Conservation (phyloP, 2,888 invertebrate species). For the Linhomoeus sp. region DNA sequence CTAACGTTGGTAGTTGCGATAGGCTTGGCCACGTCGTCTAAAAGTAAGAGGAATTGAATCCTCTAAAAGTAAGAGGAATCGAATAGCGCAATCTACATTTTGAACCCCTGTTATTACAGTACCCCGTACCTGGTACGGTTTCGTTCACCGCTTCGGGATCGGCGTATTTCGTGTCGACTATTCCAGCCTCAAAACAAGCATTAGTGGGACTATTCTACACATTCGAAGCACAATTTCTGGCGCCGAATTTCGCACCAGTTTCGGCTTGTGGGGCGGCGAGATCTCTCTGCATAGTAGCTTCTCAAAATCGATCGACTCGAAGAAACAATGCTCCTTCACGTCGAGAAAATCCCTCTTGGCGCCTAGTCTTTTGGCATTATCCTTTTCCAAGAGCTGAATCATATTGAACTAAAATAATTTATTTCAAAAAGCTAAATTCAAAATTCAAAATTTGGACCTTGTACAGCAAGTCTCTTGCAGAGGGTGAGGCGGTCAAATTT, state of each 20-base stretch:
- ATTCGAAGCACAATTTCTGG: conserved; percentile 14
- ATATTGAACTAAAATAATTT: too few species aligned
- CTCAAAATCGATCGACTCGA: conserved; percentile 38
- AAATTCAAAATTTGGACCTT: conserved; percentile 23
- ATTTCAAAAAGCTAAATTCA: too few species aligned
- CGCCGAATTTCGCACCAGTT: too few species aligned
- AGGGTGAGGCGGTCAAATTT: conserved; percentile 30
- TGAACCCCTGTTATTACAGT: too few species aligned
- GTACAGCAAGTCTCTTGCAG: conserved; percentile 32
- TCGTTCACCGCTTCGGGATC: conserved; percentile 38
- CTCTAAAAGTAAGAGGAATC: too few species aligned
- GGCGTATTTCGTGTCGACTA: conserved; percentile 36
- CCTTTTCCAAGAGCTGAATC: conserved; percentile 41
- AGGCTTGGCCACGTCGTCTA: too few species aligned
- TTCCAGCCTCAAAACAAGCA: conserved; percentile 29
- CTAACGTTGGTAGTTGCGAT: too few species aligned
- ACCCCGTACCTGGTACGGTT: conserved; percentile 33
- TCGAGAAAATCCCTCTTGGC: conserved; percentile 37
- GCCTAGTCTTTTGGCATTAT: conserved; percentile 37
- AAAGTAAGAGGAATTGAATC: too few species aligned
- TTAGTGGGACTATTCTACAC: background rate
- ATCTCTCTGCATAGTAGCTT: conserved; percentile 35
- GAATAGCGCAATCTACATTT: too few species aligned
- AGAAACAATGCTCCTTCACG: conserved; percentile 38
- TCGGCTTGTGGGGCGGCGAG: conserved; percentile 40